A percentile compares a stretch with the other conserved stretches of the same genome.
Evolutionary conservation across 2,113 vertebrate genomes (phyloP).

Genomic region (Rhinoptilus africanus): DNA sequence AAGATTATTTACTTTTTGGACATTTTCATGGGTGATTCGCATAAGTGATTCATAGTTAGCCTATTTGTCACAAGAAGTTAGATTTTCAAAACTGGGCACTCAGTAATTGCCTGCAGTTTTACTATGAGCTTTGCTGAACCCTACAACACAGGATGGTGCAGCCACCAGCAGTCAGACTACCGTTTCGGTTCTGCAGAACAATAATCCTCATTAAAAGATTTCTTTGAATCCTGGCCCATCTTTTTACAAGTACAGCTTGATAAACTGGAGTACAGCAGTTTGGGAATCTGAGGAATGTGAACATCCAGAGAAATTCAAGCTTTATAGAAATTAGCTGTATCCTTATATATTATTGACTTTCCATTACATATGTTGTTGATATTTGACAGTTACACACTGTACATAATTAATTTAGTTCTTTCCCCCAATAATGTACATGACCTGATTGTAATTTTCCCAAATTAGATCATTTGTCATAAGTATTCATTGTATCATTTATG

Average conservation of each 20-base stretch:
- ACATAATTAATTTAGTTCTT: conserved; percentile 38
- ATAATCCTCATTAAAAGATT: not conserved
- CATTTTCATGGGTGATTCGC: not conserved
- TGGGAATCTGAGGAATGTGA: not conserved
- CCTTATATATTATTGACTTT: not conserved
- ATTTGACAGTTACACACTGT: conserved; percentile 37
- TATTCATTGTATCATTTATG: conserved; percentile 2
- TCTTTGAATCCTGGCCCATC: not conserved
- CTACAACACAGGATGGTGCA: not conserved
- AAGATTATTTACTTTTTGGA: not conserved
- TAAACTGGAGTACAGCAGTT: not conserved
- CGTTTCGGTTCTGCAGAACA: not conserved
- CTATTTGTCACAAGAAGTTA: not conserved
- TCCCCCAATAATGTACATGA: not conserved
- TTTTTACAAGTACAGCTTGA: not conserved
- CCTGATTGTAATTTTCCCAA: conserved; percentile 19
- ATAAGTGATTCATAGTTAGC: not conserved
- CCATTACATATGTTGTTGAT: not conserved
- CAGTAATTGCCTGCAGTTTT: not conserved
- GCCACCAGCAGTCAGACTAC: not conserved
- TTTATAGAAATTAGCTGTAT: not conserved
- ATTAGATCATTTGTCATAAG: conserved; percentile 37
- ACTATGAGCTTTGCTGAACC: not conserved
- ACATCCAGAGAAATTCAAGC: not conserved
- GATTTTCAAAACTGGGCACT: not conserved